phyloP scores from a whole-genome alignment of 2,888 invertebrate genomes.

The Pasiphila rectangulata region DNA sequence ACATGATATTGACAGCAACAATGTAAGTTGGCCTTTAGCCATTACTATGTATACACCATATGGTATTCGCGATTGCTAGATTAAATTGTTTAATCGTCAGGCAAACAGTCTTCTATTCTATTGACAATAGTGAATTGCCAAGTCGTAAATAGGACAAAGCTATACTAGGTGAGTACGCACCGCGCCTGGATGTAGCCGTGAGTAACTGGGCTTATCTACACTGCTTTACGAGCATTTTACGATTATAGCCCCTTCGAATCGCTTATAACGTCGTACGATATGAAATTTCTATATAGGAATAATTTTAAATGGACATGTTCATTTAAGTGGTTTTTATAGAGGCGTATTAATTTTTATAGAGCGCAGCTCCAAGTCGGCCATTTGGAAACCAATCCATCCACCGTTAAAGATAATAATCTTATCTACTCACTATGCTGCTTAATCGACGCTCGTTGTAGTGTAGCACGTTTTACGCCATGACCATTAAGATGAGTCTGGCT shows the following conservation, averaged over 20 bases:
- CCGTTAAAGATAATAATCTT: conserved; percentile 24
- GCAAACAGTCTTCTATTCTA: neutral
- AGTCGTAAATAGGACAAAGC: conserved; percentile 46
- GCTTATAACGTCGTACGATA: conserved; percentile 74
- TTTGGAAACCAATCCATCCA: conserved; percentile 23
- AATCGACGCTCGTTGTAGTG: conserved; percentile 7
- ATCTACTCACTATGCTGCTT: conserved; percentile 7
- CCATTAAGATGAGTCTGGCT: conserved; percentile 9
- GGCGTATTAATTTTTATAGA: conserved; percentile 61
- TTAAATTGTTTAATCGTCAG: no score
- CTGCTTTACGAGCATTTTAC: conserved; percentile 74
- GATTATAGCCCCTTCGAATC: conserved; percentile 75
- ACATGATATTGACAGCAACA: no score
- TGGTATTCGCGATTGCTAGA: no score
- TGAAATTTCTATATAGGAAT: conserved; percentile 75
- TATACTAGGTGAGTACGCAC: conserved; percentile 40
- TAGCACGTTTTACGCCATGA: conserved; percentile 10
- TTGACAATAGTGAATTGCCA: conserved; percentile 34
- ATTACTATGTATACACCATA: no score
- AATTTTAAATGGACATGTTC: conserved; percentile 74
- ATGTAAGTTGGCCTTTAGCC: no score
- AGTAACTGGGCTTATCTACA: conserved; percentile 67
- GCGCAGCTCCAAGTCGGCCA: conserved; percentile 30
- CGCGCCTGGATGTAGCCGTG: conserved; percentile 56
- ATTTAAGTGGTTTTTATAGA: conserved; percentile 61